Percentiles rank a stretch among this genome's conserved stretches.
Conservation (phyloP, 2,797 vertebrate species). For the Pachyuromys duprasi region DNA sequence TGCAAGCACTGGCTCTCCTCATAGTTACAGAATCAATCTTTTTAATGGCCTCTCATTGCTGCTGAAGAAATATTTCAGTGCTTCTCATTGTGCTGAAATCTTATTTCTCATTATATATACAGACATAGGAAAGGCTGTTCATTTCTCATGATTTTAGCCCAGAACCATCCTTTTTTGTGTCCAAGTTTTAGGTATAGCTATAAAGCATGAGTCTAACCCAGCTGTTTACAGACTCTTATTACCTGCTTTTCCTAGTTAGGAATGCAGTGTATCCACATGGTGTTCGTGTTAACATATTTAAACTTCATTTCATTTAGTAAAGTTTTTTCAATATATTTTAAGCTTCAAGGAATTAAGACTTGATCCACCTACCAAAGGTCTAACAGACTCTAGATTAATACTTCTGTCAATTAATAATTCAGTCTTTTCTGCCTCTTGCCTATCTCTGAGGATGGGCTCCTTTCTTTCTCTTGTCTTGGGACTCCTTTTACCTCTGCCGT, state of each 20-base stretch:
- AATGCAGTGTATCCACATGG: background rate
- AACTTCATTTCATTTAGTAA: background rate
- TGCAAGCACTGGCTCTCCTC: background rate
- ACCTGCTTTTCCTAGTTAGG: background rate
- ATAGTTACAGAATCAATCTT: background rate
- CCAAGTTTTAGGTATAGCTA: background rate
- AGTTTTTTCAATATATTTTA: background rate
- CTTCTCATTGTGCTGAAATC: background rate
- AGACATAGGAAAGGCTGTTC: too few species aligned
- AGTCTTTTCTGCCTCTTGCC: background rate
- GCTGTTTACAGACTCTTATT: background rate
- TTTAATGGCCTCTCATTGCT: background rate
- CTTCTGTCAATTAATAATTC: background rate
- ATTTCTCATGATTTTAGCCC: background rate
- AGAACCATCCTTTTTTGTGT: background rate
- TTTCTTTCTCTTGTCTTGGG: background rate
- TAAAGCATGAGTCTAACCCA: background rate
- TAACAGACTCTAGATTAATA: background rate
- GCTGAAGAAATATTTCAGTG: background rate
- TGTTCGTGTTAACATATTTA: background rate
- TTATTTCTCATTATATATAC: background rate
- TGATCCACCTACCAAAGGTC: background rate
- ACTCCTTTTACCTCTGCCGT: background rate
- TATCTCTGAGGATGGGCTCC: background rate
- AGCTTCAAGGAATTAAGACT: background rate